Evolutionary conservation across 1,140 invertebrate species (phyloP).

Genomic region (Drosophila biarmipes): DNA sequence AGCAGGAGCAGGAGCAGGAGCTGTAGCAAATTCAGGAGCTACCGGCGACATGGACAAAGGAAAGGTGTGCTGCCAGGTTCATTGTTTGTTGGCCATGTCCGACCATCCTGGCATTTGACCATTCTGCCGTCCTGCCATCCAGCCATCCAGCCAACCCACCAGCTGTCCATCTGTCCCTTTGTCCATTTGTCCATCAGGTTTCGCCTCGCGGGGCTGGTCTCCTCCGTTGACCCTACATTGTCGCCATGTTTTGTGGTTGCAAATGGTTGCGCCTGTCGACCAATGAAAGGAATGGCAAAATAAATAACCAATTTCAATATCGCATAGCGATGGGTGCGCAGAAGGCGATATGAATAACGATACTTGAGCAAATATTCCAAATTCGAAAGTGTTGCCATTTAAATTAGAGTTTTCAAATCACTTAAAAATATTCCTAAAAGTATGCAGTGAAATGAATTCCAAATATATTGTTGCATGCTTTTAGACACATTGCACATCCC

Average conservation of each 20-base stretch:
- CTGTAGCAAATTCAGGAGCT: background rate
- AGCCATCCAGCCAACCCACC: background rate
- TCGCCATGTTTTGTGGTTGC: slow-evolving; percentile 47
- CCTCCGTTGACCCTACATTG: slow-evolving; percentile 38
- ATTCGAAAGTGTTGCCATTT: background rate
- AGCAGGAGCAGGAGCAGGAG: slow-evolving; percentile 2
- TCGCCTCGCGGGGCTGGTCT: slow-evolving; percentile 9
- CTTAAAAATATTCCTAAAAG: too few relatives aligned
- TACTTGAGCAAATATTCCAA: background rate
- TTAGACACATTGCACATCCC: too few relatives aligned
- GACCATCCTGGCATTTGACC: slow-evolving; percentile 1
- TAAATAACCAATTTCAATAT: slow-evolving; percentile 36
- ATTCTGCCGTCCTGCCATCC: background rate
- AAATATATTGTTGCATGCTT: too few relatives aligned
- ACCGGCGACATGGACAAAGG: slow-evolving; percentile 27
- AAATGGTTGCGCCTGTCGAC: slow-evolving; percentile 15
- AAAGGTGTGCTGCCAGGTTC: slow-evolving; percentile 63
- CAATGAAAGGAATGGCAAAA: slow-evolving; percentile 13
- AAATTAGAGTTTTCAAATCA: too few relatives aligned
- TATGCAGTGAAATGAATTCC: too few relatives aligned
- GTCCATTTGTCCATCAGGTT: slow-evolving; percentile 18
- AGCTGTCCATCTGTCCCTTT: background rate
- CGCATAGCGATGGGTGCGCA: slow-evolving; percentile 4
- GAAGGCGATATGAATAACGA: slow-evolving; percentile 2
- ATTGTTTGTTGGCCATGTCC: slow-evolving; percentile 54